Conservation (phyloP, 2,797 vertebrate genomes). For the Oreortyx pictus region DNA sequence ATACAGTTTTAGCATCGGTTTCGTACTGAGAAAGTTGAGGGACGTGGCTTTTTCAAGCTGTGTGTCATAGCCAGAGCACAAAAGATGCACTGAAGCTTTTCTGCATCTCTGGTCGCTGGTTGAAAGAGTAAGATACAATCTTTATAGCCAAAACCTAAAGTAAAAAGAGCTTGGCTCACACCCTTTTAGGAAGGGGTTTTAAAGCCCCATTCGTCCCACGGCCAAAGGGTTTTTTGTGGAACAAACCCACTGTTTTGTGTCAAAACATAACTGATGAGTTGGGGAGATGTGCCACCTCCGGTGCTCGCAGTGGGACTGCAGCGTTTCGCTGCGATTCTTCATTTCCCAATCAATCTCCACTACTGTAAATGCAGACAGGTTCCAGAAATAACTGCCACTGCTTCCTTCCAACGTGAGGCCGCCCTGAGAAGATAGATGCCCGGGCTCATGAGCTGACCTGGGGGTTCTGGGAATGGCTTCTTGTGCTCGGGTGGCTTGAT, state of each 20-base stretch:
- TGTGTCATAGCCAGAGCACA: background rate
- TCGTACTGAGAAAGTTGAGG: background rate
- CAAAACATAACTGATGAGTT: background rate
- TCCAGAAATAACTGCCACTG: background rate
- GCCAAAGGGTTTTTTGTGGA: background rate
- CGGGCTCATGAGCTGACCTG: slow-evolving; percentile 8
- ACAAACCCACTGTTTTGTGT: background rate
- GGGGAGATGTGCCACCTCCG: background rate
- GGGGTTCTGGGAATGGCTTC: background rate
- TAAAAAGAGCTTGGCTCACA: background rate
- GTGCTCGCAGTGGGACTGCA: background rate
- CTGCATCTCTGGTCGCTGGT: background rate
- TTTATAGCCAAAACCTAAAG: background rate
- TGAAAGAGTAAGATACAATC: background rate
- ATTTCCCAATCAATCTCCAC: background rate
- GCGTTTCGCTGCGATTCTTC: background rate
- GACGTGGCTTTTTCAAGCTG: background rate
- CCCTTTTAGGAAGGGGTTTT: background rate
- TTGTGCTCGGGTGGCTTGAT: background rate
- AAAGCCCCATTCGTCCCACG: background rate
- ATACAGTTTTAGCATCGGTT: background rate
- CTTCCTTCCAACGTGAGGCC: background rate
- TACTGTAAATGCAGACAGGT: background rate
- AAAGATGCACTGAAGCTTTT: background rate
- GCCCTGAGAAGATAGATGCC: background rate